A percentile compares a stretch with the other conserved stretches of the same genome.
Conservation (phyloP, 2,113 vertebrate species). For the Tympanuchus pallidicinctus region DNA sequence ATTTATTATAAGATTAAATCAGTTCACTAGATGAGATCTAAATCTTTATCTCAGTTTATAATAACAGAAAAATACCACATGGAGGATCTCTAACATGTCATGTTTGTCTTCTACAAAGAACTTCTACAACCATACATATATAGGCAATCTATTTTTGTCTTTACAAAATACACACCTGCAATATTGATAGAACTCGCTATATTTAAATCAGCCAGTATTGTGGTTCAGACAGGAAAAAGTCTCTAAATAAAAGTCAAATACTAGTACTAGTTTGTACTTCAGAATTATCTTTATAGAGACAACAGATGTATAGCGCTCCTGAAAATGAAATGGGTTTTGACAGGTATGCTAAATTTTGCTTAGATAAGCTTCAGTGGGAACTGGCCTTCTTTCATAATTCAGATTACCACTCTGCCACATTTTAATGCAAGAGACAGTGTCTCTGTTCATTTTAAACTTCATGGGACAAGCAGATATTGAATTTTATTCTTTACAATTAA, state of each 20-base stretch:
- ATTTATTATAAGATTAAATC: neutral
- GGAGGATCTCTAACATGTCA: neutral
- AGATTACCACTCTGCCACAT: neutral
- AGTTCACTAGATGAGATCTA: neutral
- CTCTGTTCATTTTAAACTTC: neutral
- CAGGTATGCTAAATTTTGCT: slow-evolving; percentile 57
- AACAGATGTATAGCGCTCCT: slow-evolving; percentile 8
- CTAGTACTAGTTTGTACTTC: neutral
- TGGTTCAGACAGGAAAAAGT: neutral
- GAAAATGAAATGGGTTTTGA: slow-evolving; percentile 56
- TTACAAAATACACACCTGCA: neutral
- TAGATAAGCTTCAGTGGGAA: slow-evolving; percentile 35
- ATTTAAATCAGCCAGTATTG: neutral
- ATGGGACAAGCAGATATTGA: neutral
- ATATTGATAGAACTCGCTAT: neutral
- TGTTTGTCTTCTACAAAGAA: neutral
- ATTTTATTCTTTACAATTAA: neutral
- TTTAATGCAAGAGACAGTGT: neutral
- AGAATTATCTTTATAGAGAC: slow-evolving; percentile 10
- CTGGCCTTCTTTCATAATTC: slow-evolving; percentile 41
- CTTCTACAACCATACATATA: neutral
- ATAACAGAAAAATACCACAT: neutral
- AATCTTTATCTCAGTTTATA: neutral
- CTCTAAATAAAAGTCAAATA: neutral
- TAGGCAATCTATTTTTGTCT: neutral